Evolutionary conservation across 64 coral and sea anemone genomes (phyloP).

Genomic region (Exaiptasia diaphana): DNA sequence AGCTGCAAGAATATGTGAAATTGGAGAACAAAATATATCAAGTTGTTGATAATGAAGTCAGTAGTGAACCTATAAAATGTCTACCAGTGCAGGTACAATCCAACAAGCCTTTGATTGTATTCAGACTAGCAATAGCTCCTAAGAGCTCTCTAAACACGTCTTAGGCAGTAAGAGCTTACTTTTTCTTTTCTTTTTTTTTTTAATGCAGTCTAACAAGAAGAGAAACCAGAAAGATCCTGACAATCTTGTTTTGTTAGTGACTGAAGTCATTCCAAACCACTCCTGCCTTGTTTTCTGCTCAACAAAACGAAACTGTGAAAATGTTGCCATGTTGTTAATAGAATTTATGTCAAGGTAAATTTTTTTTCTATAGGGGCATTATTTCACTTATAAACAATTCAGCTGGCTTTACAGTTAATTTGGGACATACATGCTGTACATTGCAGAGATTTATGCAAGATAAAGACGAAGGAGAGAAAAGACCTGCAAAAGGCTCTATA

Average conservation of each 20-base stretch:
- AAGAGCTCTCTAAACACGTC: too few species aligned
- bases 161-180: too few species aligned
- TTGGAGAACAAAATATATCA: constrained; percentile 42
- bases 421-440: too few species aligned
- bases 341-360: constrained; percentile 70
- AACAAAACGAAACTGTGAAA: constrained; percentile 87
- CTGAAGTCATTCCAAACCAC: constrained; percentile 78
- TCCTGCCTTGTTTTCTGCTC: constrained; percentile 92
- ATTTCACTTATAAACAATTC: background rate
- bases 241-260: constrained; percentile 62
- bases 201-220: background rate
- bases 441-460: constrained; percentile 57
- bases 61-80: background rate
- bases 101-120: too few species aligned
- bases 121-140: too few species aligned
- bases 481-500: constrained; percentile 58
- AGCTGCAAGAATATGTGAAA: constrained; percentile 86
- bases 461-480: constrained; percentile 55
- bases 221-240: constrained; percentile 69
- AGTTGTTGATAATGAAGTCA: constrained; percentile 8
- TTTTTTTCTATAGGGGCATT: background rate
- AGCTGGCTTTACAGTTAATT: background rate
- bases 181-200: too few species aligned
- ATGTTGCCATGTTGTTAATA: constrained; percentile 54
- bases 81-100: too few species aligned